These are phyloP conservation scores for Branchellion lobata DNA, from an alignment of 2,888 invertebrate species.

Conservation along the genomic window DNA sequence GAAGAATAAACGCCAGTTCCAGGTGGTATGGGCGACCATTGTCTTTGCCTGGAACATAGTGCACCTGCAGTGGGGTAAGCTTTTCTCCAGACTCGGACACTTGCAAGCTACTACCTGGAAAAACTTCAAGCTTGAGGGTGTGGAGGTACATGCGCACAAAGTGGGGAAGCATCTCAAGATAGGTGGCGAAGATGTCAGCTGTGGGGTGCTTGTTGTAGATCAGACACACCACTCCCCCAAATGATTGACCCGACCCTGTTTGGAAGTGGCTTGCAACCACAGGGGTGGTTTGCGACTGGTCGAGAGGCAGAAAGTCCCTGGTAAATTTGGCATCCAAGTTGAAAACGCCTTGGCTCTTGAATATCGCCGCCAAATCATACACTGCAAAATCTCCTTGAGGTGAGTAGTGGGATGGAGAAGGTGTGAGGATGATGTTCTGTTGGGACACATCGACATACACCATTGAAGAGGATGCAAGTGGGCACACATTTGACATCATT, in stretches of 20 bases:
- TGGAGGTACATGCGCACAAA: conserved; percentile 76
- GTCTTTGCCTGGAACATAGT: conserved; percentile 74
- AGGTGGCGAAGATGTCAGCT: conserved; percentile 70
- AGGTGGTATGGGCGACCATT: conserved; percentile 81
- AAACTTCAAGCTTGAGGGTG: conserved; percentile 71
- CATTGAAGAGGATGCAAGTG: conserved; percentile 75
- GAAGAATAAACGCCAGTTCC: conserved; percentile 76
- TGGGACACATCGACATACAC: conserved; percentile 78
- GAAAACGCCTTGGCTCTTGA: conserved; percentile 64
- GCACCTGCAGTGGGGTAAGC: conserved; percentile 49
- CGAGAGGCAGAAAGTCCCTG: conserved; percentile 59
- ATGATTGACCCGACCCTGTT: conserved; percentile 82
- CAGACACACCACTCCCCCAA: conserved; percentile 83
- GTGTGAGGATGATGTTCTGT: conserved; percentile 49
- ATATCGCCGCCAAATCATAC: conserved; percentile 69
- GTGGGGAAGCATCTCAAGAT: conserved; percentile 79
- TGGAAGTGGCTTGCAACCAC: conserved; percentile 37
- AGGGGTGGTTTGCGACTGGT: conserved; percentile 3
- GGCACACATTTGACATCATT: conserved; percentile 78
- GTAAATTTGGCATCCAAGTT: conserved; percentile 72
- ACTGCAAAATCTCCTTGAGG: conserved; percentile 65
- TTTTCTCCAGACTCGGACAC: conserved; percentile 32
- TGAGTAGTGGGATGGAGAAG: conserved; percentile 25
- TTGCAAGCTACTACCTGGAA: conserved; percentile 30
- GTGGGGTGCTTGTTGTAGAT: conserved; percentile 74